Evolutionary conservation across 2,888 invertebrate genomes (phyloP), one percentile per base, ranked within the genome.

Genomic region (Cephus nigrinus): DNA sequence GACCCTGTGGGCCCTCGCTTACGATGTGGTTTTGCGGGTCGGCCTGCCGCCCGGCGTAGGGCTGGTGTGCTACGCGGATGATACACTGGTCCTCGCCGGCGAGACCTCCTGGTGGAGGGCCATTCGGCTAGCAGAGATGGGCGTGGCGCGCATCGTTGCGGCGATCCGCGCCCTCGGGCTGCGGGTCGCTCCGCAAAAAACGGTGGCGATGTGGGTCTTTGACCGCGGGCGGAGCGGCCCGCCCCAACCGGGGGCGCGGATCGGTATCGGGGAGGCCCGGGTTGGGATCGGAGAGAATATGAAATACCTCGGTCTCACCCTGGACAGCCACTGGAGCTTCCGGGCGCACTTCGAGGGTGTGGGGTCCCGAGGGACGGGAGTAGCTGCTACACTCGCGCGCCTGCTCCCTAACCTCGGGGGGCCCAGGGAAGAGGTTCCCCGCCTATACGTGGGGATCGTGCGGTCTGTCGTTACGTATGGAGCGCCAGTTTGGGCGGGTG

Each of bases 401-500:
- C 1, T 68, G 15, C 68, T 12, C 1, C 68, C 15, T 0, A 68
- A 68, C 68, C 15, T 68, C 1, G n/a, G 12, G 1, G 68, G 68
- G 0, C 68, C 68, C 15, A n/a, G 15, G 1, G 12, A 68, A 0
- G 68, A 23, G 15, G 11, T n/a, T n/a, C 68, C 15, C 30, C 23
- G 30, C 23, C 11, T 68, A 0, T 68, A 68, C 68, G 68, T 30
- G 68, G n/a, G 30, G 5, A 0, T 68, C 5, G 68, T 68, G 30
- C 15, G 30, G 1, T 68, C 68, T 0, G 1, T 68, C 0, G n/a
- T 68, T 0, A 0, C 0, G 1, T 68, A 68, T 0, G 68, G 68
- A 0, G 0, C 68, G 1, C 68, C 15, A 0, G 15, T 68, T 0
- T 68, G 68, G 68, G n/a, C 1, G 0, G 1, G 0, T 0, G 11